Evolutionary conservation across 2,888 invertebrate genomes (phyloP).

Genomic region (Drosophila putrida): DNA sequence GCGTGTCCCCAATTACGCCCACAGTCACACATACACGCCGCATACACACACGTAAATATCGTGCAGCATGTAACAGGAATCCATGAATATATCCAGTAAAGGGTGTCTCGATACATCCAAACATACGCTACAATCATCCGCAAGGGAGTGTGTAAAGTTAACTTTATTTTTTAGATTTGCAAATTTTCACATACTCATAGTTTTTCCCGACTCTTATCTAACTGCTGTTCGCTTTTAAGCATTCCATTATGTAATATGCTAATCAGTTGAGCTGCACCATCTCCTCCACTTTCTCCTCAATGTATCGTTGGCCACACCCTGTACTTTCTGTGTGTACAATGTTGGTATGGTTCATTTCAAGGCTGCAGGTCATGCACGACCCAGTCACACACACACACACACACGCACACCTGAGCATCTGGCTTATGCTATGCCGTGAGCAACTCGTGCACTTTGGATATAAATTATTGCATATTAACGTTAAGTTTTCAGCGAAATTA

Average conservation of each 20-base stretch:
- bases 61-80: conserved; percentile 29
- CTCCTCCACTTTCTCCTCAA: not conserved
- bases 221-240: conserved; percentile 16
- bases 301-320: conserved; percentile 36
- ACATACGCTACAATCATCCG: not conserved
- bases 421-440: conserved; percentile 36
- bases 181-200: not conserved
- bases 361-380: conserved; percentile 41
- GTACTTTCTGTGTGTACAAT: not conserved
- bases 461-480: conserved; percentile 77
- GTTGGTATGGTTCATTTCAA: conserved; percentile 26
- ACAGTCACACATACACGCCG: conserved; percentile 28
- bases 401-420: conserved; percentile 15
- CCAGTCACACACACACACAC: conserved; percentile 7
- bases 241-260: conserved; percentile 12
- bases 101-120: conserved; percentile 27
- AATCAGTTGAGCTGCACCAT: not conserved
- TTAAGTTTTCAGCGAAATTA: conserved; percentile 79
- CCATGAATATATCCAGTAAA: conserved; percentile 29
- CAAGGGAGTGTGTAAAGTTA: too few species aligned
- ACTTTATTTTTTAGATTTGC: not conserved
- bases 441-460: conserved; percentile 60
- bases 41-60: conserved; percentile 25
- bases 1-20: conserved; percentile 66
- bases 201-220: conserved; percentile 1